Base-by-base conservation (phyloP, 2,113 vertebrate species). In the Catagonus wagneri region DNA sequence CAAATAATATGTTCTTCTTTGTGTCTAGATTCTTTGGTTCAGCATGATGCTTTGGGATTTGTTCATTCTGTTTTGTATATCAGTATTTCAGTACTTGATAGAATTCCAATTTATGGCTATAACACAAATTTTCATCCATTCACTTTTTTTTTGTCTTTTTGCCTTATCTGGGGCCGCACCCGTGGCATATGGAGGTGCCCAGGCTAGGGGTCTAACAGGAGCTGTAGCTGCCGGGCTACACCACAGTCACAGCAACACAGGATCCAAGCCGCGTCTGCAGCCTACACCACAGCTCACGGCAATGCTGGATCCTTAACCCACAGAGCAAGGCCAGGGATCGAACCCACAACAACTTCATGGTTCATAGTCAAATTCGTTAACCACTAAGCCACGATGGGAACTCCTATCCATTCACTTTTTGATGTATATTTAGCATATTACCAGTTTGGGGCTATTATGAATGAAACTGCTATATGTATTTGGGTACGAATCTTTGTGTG, bases 41-140 rank as follows among this genome's bases (percentile, higher is more conserved):
- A 76, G 20, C 3, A 34, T 20, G 69, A 32, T 36, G 19, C 54
- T 80, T 66, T 16, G 34, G 14, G 25, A 83, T 76, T 93, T 65
- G 93, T 78, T 89, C 19, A 50, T 44, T 93, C 11, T 34, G 13
- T 72, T 97, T 81, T 78, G 32, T 83, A n/a, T 34, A 72, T 39
- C 71, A 69, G 17, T n/a, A 39, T 19, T 85, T 69, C 65, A 85
- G 78, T 89, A 74, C 50, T 94, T 56, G 74, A 4, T 25, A 79
- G 27, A 63, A 88, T 89, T 90, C 15, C 5, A 52, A 9, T 36
- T 15, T 60, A 23, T 76, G 69, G 17, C n/a, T 72, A 5, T 60
- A 71, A 83, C 50, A 54, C 13, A 72, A 69, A 23, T 52, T 19
- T 87, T 95, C 80, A 68, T n/a, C 5, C n/a, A 19, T 69, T 95